Evolutionary conservation across 2,888 invertebrate species (phyloP).

Genomic region (Sesamia inferens): DNA sequence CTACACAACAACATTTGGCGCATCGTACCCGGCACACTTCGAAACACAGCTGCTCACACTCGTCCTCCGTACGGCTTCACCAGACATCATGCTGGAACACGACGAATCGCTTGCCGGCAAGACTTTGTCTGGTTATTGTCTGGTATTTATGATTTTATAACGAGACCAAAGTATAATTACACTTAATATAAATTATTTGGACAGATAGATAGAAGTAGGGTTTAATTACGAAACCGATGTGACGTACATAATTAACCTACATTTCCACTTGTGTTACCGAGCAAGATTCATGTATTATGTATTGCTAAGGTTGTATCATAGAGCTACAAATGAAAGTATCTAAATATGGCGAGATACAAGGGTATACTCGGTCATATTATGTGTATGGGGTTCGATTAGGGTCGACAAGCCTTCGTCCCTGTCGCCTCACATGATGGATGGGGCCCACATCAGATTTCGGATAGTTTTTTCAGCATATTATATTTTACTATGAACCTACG

Average conservation of each 20-base stretch:
- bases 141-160: slow-evolving; percentile 15
- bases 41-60: too few relatives aligned
- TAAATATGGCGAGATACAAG: slow-evolving; percentile 62
- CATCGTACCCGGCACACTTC: too few relatives aligned
- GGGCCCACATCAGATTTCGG: slow-evolving; percentile 84
- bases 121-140: too few relatives aligned
- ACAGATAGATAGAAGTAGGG: too few relatives aligned
- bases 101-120: too few relatives aligned
- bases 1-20: too few relatives aligned
- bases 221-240: background rate
- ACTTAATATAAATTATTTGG: too few relatives aligned
- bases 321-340: slow-evolving; percentile 65
- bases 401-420: slow-evolving; percentile 86
- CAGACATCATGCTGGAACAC: too few relatives aligned
- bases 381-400: slow-evolving; percentile 86
- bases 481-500: slow-evolving; percentile 71
- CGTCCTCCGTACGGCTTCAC: too few relatives aligned
- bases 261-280: slow-evolving; percentile 18
- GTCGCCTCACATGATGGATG: slow-evolving; percentile 86
- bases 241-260: slow-evolving; percentile 30
- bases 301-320: slow-evolving; percentile 40
- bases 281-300: slow-evolving; percentile 54
- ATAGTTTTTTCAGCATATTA: slow-evolving; percentile 83
- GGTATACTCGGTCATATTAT: slow-evolving; percentile 69
- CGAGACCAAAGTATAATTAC: background rate